Base-by-base conservation (phyloP, 2,888 invertebrate species). In the Pachycephus smyrnensis region DNA sequence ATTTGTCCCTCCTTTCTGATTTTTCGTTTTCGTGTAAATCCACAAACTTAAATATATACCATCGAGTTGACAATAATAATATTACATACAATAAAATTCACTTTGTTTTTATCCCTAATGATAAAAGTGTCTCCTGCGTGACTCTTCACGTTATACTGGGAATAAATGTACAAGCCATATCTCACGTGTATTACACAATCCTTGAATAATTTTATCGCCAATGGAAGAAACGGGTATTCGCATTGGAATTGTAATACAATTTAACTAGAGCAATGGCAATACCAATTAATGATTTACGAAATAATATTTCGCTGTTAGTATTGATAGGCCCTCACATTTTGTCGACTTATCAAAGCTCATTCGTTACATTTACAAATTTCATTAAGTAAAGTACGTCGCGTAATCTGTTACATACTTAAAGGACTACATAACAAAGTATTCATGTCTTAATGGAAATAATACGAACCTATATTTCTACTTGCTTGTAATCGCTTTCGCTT, bases 11-110 rank as follows among this genome's bases (percentile, higher is more conserved):
- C 85, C 81, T 79, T 81, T 76, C 82, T 86, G 85, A 80, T 83
- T 81, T 84, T 83, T 85, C 82, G 1, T 85, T 83, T 82, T 84
- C 85, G 85, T 87, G 87, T 88, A 86, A 88, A 88, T 86, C 82
- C 86, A 87, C 84, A 82, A 87, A 86, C 87, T 88, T 88, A 88
- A 87, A 82, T 82, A 86, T 87, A 87, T 55, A 55, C 83, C 84
- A 86, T 86, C 86, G 83, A 87, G 85, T 83, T 85, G 81, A 86
- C 84, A 83, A 76, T 85, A 85, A 82, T 84, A 80, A 83, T 84
- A 80, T 82, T 80, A 77, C 80, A 83, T 83, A 82, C 80, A 80
- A 79, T 82, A 82, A 82, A 84, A 83, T 79, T 78, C 75, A 77
- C 75, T 80, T 80, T 30, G 76, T 78, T 78, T 71, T 68, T 78